These are phyloP conservation scores for Acanthurus leucopareius DNA, from an alignment of 2,797 vertebrate species.

Conservation along the genomic window DNA sequence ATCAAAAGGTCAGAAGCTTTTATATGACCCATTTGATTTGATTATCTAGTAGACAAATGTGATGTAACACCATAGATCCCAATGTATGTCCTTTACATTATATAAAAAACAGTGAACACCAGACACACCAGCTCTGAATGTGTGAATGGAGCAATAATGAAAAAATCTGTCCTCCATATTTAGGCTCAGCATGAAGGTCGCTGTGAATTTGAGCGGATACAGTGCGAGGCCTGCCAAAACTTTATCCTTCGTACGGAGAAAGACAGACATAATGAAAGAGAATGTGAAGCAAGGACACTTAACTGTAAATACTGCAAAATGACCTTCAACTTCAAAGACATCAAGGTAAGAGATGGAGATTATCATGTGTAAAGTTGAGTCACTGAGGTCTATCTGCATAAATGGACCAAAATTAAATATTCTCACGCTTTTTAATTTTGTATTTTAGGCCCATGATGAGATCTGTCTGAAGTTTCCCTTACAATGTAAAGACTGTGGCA, in stretches of 20 bases:
- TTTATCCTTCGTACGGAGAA: conserved; percentile 82
- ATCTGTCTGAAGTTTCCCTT: conserved; percentile 93
- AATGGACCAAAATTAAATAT: neutral
- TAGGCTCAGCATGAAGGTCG: conserved; percentile 86
- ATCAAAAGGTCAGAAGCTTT: neutral
- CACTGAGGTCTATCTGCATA: neutral
- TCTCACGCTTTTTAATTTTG: neutral
- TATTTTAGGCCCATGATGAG: conserved; percentile 91
- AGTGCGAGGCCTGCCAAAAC: conserved; percentile 86
- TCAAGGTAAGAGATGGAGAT: conserved; percentile 79
- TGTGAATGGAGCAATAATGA: neutral
- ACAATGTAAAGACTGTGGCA: conserved; percentile 94
- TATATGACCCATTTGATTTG: neutral
- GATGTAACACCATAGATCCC: neutral
- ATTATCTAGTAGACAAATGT: neutral
- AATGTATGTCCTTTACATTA: neutral
- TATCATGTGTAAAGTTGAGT: neutral
- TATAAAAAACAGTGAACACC: neutral
- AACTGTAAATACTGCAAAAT: conserved; percentile 89
- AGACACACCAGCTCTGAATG: neutral
- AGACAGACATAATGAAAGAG: conserved; percentile 87
- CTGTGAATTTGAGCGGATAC: conserved; percentile 83
- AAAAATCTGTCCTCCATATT: neutral
- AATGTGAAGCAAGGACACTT: conserved; percentile 88
- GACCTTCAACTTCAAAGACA: conserved; percentile 85